Percentiles rank a stretch among this genome's conserved stretches.
Evolutionary conservation across 1,140 invertebrate genomes (phyloP).

Genomic region (Drosophila repletoides): DNA sequence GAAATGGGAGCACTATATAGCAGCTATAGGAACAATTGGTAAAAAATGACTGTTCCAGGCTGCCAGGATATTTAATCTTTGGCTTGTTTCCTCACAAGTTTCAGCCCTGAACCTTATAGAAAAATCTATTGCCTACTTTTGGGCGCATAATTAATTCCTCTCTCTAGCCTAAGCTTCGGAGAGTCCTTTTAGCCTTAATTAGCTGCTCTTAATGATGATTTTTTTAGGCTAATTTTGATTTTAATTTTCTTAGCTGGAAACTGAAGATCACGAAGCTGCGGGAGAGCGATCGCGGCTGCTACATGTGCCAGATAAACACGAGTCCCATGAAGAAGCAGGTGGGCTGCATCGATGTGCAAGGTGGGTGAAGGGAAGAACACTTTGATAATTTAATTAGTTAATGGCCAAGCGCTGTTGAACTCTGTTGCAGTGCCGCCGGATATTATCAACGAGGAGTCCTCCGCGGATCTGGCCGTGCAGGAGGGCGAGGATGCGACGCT

Average conservation of each 20-base stretch:
- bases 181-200: too few relatives aligned
- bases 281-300: conserved; percentile 89
- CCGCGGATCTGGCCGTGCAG: conserved; percentile 89
- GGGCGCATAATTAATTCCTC: not conserved
- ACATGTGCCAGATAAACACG: conserved; percentile 95
- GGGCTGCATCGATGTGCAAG: conserved; percentile 94
- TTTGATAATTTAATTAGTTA: too few relatives aligned
- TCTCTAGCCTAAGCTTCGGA: too few relatives aligned
- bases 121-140: not conserved
- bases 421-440: conserved; percentile 87
- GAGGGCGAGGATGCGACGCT: conserved; percentile 92
- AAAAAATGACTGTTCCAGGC: too few relatives aligned
- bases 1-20: too few relatives aligned
- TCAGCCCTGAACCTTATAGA: too few relatives aligned
- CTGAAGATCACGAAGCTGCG: conserved; percentile 89
- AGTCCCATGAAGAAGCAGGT: conserved; percentile 93
- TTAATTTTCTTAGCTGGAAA: conserved; percentile 87
- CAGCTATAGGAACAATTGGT: too few relatives aligned
- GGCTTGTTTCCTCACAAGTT: too few relatives aligned
- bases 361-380: conserved; percentile 84
- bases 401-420: too few relatives aligned
- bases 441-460: conserved; percentile 90
- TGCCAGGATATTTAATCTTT: too few relatives aligned
- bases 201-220: too few relatives aligned
- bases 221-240: too few relatives aligned